These are phyloP conservation scores for Pantherophis alleghaniensis DNA, from an alignment of 2,797 vertebrate species.

Conservation along the genomic window DNA sequence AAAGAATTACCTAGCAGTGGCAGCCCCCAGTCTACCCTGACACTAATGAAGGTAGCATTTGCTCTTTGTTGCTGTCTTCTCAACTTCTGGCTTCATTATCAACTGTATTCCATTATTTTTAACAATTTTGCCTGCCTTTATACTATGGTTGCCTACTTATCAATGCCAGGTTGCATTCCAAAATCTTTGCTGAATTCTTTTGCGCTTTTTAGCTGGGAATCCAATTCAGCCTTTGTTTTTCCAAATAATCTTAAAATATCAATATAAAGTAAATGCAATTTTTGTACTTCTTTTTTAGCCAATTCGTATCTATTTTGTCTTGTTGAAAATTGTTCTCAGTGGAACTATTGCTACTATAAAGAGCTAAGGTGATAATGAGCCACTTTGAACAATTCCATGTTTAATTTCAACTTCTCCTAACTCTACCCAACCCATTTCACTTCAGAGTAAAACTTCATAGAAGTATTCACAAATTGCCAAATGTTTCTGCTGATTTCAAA, in stretches of 20 bases:
- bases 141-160: background rate
- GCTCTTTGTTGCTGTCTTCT: background rate
- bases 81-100: background rate
- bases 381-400: background rate
- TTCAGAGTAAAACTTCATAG: background rate
- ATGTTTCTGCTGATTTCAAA: background rate
- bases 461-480: background rate
- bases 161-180: background rate
- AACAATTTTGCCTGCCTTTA: background rate
- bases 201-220: background rate
- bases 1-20: constrained; percentile 5
- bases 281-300: background rate
- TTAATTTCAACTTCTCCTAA: background rate
- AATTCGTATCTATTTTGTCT: background rate
- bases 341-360: background rate
- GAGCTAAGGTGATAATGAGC: background rate
- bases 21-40: background rate
- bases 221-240: background rate
- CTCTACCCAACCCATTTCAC: background rate
- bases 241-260: background rate
- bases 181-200: background rate
- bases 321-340: background rate
- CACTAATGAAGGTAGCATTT: background rate
- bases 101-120: background rate
- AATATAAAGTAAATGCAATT: background rate